A percentile compares a stretch with the other conserved stretches of the same genome.
These are phyloP conservation scores for Sepioteuthis lessoniana DNA, from an alignment of 2,888 invertebrate species.

Conservation along the genomic window DNA sequence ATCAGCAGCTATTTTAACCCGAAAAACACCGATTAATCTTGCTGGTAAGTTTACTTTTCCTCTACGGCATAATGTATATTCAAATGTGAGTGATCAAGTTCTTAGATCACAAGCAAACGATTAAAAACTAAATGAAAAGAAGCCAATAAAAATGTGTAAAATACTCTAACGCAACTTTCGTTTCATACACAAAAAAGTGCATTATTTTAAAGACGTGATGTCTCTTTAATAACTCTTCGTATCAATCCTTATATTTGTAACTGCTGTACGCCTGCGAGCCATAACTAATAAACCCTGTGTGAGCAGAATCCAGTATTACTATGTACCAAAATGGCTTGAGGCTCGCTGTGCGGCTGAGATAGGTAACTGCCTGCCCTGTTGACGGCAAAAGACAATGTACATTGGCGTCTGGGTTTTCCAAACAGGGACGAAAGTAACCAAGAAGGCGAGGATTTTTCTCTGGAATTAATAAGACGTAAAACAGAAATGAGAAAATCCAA, in stretches of 20 bases:
- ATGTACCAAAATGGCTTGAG: not conserved
- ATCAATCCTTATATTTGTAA: not conserved
- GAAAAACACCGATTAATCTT: too few species aligned
- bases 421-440: not conserved
- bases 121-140: too few species aligned
- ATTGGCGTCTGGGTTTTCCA: not conserved
- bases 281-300: conserved; percentile 33
- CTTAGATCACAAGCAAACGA: too few species aligned
- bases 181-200: too few species aligned
- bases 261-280: not conserved
- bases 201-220: not conserved
- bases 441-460: not conserved
- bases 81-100: too few species aligned
- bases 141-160: too few species aligned
- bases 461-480: not conserved
- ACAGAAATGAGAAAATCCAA: not conserved
- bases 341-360: not conserved
- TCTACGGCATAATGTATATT: too few species aligned
- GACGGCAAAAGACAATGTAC: not conserved
- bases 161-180: too few species aligned
- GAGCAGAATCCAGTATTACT: not conserved
- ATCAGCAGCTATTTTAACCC: too few species aligned
- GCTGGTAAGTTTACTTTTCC: too few species aligned
- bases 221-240: not conserved
- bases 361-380: not conserved